phyloP scores from a whole-genome alignment of 2,888 invertebrate genomes.

The Volucella zonaria region DNA sequence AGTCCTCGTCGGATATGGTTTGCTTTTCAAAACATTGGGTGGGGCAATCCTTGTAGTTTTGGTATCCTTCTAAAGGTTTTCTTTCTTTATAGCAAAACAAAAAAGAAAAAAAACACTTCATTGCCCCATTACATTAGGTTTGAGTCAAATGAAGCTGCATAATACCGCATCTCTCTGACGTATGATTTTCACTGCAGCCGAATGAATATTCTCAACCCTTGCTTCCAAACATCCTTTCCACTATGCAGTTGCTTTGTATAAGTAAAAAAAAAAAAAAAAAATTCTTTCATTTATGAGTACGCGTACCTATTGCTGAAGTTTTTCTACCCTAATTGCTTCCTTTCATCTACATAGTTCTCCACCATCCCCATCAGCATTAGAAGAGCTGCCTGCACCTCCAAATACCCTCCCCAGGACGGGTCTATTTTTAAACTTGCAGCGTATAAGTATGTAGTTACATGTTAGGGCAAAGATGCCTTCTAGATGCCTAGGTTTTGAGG shows the following conservation, averaged over 20 bases:
- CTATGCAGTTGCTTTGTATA: conserved; percentile 7
- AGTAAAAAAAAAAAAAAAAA: conserved; percentile 16
- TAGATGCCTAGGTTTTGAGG: conserved; percentile 63
- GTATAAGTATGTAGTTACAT: conserved; percentile 27
- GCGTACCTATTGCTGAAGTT: conserved; percentile 57
- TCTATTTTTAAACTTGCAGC: conserved; percentile 49
- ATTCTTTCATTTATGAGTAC: conserved; percentile 47
- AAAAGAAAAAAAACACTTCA: conserved; percentile 19
- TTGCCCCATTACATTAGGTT: conserved; percentile 49
- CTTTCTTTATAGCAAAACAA: not conserved
- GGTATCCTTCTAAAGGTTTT: not conserved
- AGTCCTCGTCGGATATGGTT: conserved; percentile 12
- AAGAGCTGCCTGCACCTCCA: not conserved
- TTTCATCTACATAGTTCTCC: conserved; percentile 57
- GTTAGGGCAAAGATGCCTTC: conserved; percentile 48
- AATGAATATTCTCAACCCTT: conserved; percentile 11
- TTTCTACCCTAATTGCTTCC: conserved; percentile 69
- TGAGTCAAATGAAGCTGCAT: conserved; percentile 56
- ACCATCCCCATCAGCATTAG: conserved; percentile 1
- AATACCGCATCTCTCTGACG: conserved; percentile 43
- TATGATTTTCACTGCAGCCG: conserved; percentile 28
- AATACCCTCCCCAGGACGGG: conserved; percentile 26
- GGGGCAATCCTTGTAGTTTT: not conserved
- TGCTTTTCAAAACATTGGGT: not conserved
- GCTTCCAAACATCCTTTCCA: not conserved